Percentiles rank a stretch among this genome's conserved stretches.
Conservation (phyloP, 1,140 invertebrate genomes). For the Oreohelix idahoensis region DNA sequence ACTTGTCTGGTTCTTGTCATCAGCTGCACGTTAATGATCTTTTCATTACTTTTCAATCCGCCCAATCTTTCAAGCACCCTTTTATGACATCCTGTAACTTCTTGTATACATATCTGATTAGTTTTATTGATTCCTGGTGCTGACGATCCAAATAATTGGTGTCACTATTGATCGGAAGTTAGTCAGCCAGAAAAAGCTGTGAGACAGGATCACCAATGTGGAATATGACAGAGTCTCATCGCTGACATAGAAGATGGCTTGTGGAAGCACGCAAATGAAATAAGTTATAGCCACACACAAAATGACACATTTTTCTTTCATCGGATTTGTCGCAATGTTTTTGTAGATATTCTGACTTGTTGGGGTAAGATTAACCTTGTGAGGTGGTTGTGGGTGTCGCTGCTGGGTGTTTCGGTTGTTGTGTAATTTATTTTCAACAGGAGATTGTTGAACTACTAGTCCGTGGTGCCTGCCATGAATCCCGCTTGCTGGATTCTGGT, state of each 20-base stretch:
- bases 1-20: too few relatives aligned
- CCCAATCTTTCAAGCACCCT: too few relatives aligned
- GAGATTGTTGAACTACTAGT: not conserved
- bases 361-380: not conserved
- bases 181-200: not conserved
- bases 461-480: not conserved
- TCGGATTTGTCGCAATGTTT: not conserved
- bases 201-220: not conserved
- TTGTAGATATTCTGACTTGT: not conserved
- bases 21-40: too few relatives aligned
- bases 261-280: not conserved
- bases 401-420: not conserved
- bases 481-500: not conserved
- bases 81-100: too few relatives aligned
- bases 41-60: too few relatives aligned
- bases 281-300: not conserved
- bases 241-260: not conserved
- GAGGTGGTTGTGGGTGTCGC: not conserved
- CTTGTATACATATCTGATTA: too few relatives aligned
- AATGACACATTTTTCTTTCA: not conserved
- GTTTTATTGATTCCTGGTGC: too few relatives aligned
- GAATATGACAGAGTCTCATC: not conserved
- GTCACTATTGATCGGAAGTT: not conserved
- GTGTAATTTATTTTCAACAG: too few relatives aligned
- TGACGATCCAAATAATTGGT: slow-evolving; percentile 3